Base-by-base conservation (phyloP, 2,888 invertebrate genomes). In the Clostera curtula region DNA sequence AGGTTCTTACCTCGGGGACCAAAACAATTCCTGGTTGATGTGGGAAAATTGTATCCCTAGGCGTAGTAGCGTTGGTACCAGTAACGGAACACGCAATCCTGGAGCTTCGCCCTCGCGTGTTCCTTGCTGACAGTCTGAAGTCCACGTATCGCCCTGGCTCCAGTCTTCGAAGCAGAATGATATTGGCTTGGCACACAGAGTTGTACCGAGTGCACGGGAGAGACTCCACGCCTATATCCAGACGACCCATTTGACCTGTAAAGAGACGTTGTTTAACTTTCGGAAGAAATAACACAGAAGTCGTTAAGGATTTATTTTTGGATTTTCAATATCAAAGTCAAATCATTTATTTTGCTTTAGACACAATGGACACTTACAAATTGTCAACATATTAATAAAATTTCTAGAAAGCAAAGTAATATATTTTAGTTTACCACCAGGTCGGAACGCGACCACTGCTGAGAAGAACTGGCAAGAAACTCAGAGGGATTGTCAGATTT, bases 131-230 rank as follows among this genome's bases (percentile, higher is more conserved):
- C 35, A 88, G 83, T 39, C 90, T 87, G 73, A 93, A 94, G 82
- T 94, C 93, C 71, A 94, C 93, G 55, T 91, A 90, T 35, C 93
- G 88, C n/a, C 93, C 93, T 0, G 91, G 88, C 66, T 92, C 92
- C 50, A 96, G 76, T 38, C 90, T 85, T 50, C 90, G 87, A 43
- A 90, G 88, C 40, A 96, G 83, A 42, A 93, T 87, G 48, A 96
- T 90, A 72, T 95, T 95, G 30, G 95, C 95, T 71, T 95, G 93
- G 74, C 95, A 95, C 52, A 93, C 90, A 26, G 93, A 93, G 82
- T 95, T 93, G 79, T 93, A 93, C 44, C 91, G 87, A 32, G 92
- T 91, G 82, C 95, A 95, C 24, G 94, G 93, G 32, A 95, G 86
- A 46, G 91, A 89, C 63, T 93, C 92, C 40, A 95, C 86, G 48